Evolutionary conservation across 1,140 invertebrate genomes (phyloP), one percentile per base, ranked within the genome.

Genomic region (Penaeus vannamei): DNA sequence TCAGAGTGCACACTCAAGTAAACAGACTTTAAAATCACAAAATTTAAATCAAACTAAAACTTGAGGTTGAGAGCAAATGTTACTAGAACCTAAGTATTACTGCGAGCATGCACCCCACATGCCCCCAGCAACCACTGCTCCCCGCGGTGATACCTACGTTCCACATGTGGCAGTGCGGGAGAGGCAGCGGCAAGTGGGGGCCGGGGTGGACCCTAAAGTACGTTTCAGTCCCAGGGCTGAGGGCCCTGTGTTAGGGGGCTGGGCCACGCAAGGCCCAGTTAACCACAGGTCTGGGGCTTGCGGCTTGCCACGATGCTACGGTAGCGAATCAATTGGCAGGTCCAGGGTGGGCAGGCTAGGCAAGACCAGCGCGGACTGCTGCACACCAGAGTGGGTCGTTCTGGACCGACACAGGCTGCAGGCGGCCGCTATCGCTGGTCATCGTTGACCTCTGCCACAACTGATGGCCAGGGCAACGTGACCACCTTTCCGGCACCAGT

Each of bases 161-260:
- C 86, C 79, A 87, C 80, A 87, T 89, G 87, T 89, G 87, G 87
- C 87, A 84, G 87, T 84, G 87, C 87, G 87, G 87, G 87, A 89
- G 87, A 89, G 87, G 82, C 87, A 89, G 87, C 87, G 87, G 87
- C 87, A 89, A 89, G 87, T 89, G 87, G 87, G 87, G 87, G 87
- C 87, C 82, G 82, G 87, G 82, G 81, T 84, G 82, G 87, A 84
- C 82, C 87, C 82, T 77, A 61, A 84, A 84, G 72, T 60, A 72
- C 77, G 82, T 80, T 89, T 82, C 87, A 89, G 79, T 89, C 82
- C 83, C 87, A 77, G 87, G 87, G 87, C 87, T 89, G 87, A 89
- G 83, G 87, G 87, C 87, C 87, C 87, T 80, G 81, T 89, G 82
- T 84, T 84, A 79, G 82, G 87, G 87, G 87, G 61, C 87, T 77